Evolutionary conservation across 2,113 vertebrate species (phyloP), one percentile per base, ranked within the genome.

Genomic region (Hyperopisus bebe): DNA sequence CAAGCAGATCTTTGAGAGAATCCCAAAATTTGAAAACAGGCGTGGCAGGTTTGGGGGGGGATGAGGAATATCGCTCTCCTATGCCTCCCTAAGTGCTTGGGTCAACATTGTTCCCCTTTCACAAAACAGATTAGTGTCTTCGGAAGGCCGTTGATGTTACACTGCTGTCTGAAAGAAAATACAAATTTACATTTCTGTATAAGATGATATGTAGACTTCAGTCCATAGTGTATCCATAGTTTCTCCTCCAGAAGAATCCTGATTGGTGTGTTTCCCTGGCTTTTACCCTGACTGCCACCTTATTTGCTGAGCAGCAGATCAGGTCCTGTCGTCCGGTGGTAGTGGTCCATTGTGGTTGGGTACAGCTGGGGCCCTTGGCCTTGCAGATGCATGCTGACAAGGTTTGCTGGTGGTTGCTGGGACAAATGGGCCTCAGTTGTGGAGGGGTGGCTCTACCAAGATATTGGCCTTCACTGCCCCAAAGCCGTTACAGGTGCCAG

Each of bases 351-450:
- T 84, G 87, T 42, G 24, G 51, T 88, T 83, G 55, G 11, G 11
- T 39, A 39, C 35, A 19, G 31, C 6, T 42, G 31, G 35, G 35
- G 13, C 35, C 31, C 70, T 77, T 88, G 58, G 88, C 88, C 62
- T 21, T 27, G 31, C n/a, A 48, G 21, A 86, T 6, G 42, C 84
- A 74, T 35, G 35, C 50, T 35, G 85, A 15, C 10, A 46, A 48
- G 86, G 84, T 9, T 31, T 90, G 88, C 91, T 80, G 74, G 90
- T 92, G 90, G 91, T 85, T 83, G 62, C 44, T 39, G 89, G 82
- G 87, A 90, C 24, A 87, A 11, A 55, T 15, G 58, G 47, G 13
- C 44, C 82, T 89, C 89, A 83, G 92, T 89, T 50, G 89, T 82
- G 24, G 21, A n/a, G 80, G 42, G 46, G 24, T 9, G 42, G 9